phyloP scores from a whole-genome alignment of 2,113 vertebrate genomes.

The Catagonus wagneri region DNA sequence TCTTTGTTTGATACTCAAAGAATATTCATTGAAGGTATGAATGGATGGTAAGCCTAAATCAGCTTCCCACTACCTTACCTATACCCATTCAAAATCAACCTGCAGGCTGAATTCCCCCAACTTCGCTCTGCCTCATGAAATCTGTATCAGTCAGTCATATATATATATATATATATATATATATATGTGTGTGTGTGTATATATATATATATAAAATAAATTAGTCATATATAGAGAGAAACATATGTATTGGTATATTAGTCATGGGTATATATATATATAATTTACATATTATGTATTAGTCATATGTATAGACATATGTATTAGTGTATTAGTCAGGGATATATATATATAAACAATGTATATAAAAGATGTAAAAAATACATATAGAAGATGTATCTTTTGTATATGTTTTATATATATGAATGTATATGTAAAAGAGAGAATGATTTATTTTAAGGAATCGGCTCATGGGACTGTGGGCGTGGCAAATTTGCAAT shows the following conservation, averaged over 20 bases:
- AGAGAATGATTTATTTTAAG: neutral
- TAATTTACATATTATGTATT: no score
- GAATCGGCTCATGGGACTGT: neutral
- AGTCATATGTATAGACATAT: neutral
- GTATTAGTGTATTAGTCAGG: neutral
- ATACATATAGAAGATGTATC: neutral
- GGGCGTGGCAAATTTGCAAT: neutral
- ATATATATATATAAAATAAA: neutral
- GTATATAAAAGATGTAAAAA: neutral
- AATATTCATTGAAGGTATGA: neutral
- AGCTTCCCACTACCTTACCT: neutral
- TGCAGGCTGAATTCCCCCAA: neutral
- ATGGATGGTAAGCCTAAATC: neutral
- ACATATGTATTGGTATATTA: neutral
- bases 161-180: no score
- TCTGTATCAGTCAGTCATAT: neutral
- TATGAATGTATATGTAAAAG: neutral
- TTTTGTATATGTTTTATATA: neutral
- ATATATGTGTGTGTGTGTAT: no score
- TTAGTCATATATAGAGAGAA: neutral
- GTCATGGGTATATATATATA: neutral
- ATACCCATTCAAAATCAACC: neutral
- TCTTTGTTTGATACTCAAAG: neutral
- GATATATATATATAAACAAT: neutral
- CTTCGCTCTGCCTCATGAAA: neutral